These are phyloP conservation scores for Scotopteryx bipunctaria DNA, from an alignment of 2,888 invertebrate species.

Conservation along the genomic window DNA sequence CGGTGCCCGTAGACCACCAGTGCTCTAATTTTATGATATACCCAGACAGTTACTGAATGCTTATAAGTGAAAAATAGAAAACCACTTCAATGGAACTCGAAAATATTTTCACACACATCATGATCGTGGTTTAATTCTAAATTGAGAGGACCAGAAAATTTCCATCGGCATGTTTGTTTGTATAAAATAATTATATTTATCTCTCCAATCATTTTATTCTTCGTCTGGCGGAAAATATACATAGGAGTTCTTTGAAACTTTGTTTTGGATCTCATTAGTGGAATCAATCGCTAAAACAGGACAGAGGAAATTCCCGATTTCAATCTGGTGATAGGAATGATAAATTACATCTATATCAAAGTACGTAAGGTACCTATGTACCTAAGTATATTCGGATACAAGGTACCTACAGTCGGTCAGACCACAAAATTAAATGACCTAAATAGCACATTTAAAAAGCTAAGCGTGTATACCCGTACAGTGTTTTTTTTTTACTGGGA, in stretches of 20 bases:
- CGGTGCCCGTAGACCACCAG: no score
- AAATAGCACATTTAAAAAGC: no score
- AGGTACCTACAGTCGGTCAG: no score
- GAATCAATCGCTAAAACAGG: conserved; percentile 9
- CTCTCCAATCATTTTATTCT: conserved; percentile 32
- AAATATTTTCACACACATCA: conserved; percentile 28
- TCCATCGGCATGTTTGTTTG: conserved; percentile 56
- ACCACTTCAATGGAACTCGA: neutral
- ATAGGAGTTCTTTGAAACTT: conserved; percentile 39
- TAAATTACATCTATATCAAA: neutral
- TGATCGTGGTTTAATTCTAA: conserved; percentile 26
- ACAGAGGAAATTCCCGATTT: neutral
- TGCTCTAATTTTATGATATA: no score
- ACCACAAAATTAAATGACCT: no score
- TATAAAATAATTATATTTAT: conserved; percentile 43
- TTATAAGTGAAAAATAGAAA: no score
- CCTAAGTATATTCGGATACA: no score
- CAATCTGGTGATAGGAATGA: neutral
- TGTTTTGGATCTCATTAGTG: conserved; percentile 20
- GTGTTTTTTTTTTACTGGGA: no score
- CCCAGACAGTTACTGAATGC: no score
- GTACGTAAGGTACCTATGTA: neutral
- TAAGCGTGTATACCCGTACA: no score
- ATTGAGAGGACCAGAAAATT: conserved; percentile 46
- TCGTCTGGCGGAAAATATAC: conserved; percentile 39